Evolutionary conservation across 2,888 invertebrate species (phyloP), one percentile per base, ranked within the genome.

Genomic region (Caenorhabditis sulstoni): DNA sequence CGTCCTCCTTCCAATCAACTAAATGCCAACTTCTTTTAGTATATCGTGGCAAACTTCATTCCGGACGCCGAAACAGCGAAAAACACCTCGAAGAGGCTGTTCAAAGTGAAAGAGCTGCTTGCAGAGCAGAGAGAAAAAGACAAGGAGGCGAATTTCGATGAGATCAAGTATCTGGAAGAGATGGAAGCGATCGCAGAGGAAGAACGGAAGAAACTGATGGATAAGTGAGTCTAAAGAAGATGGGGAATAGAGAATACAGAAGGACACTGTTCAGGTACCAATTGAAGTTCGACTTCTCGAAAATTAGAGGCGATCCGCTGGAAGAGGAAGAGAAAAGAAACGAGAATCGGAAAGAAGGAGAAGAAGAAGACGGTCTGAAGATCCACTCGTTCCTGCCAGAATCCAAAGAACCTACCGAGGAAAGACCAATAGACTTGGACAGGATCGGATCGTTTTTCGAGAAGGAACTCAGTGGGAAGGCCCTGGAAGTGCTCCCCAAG

Each of bases 381-480:
- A n/a, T n/a, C n/a, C n/a, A n/a, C n/a, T n/a, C n/a, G n/a, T n/a
- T n/a, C n/a, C 37, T 37, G 37, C 37, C 14, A 41, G 12, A 41
- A 14, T 2, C 41, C 7, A 41, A 41, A 3, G 41, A 14, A 11
- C 7, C 41, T 11, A 11, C 41, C 11, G 11, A 14, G 41, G 41
- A 41, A 11, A 14, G 14, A 41, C 41, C 41, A 11, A 41, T 41
- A 4, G 14, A 41, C 55, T 45, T 77, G 55, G 77, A 77, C 49
- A 22, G 65, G 37, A 68, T 76, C 35, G 78, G 78, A 11, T 62
- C 78, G 22, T 66, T 70, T 14, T 78, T 71, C 37, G 35, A n/a
- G 2, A 37, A 35, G 1, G 61, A 71, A 55, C 20, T 78, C 2
- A 49, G 61, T 0, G 45, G 9, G 18, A 71, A 61, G 50, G 66